Evolutionary conservation across 2,888 invertebrate genomes (phyloP), one percentile per base, ranked within the genome.

Genomic region (Lasius fuliginosus): DNA sequence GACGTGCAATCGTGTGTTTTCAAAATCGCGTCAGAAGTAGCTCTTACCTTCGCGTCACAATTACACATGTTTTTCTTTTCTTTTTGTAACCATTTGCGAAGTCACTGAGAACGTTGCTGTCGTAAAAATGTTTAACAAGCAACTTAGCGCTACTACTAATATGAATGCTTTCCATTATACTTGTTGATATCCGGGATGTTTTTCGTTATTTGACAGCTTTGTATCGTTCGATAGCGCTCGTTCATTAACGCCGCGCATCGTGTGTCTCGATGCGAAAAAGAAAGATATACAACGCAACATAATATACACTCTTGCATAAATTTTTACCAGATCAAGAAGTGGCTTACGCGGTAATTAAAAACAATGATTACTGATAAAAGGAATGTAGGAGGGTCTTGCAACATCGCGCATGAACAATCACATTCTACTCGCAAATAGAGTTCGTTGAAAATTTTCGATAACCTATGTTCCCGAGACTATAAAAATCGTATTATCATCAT

Each of bases 181-280:
- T 11, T 1, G 12, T 69, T 58, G 71, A 46, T 71, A 79, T 71
- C 42, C 15, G 15, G 12, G 9, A 68, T 56, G 23, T 56, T 56
- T 46, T 36, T 56, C 60, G 15, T 49, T 49, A 46, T 46, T 53
- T 79, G 71, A 79, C 42, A 60, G 18, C 18, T 53, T 36, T 58
- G 36, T 81, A 71, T 81, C 71, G 1, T 46, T 71, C 36, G 27
- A 60, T 71, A 60, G 27, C 60, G 23, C 15, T n/a, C 49, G 27
- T 36, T 36, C 9, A 30, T 77, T 56, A 68, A 36, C 15, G n/a
- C 11, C 15, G 27, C 46, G 15, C 12, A 33, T 79, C n/a, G 5
- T 53, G 2, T 18, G 18, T 23, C 33, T 0, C 4, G 2, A 79
- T 23, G 53, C 53, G 3, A 15, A 46, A 46, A 46, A 46, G 8